Base-by-base conservation (phyloP, 2,797 vertebrate species). In the Lagorchestes hirsutus region DNA sequence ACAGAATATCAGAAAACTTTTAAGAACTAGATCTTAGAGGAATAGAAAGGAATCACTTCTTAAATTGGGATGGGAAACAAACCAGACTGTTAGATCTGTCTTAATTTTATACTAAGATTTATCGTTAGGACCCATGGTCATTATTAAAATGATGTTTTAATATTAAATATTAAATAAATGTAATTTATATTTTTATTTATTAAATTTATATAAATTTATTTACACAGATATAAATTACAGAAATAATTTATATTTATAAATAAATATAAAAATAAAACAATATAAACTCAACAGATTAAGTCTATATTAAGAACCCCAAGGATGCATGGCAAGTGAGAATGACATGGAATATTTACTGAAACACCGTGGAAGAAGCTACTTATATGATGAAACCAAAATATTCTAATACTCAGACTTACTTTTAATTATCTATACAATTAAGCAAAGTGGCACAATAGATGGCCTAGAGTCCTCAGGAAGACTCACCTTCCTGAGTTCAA, bases 41-140 rank as follows among this genome's bases (percentile, higher is more conserved):
- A 94, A 46, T 90, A 92, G 92, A 57, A 54, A 9, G 34, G 12
- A 46, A 6, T 12, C 4, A 27, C 27, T 74, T 59, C 54, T 27
- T 18, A n/a, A n/a, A 31, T 16, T 56, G 24, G n/a, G 16, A 12
- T 28, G 57, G 34, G 55, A n/a, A 3, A n/a, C 55, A 29, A 40
- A 46, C 24, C 58, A 22, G 18, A 16, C 2, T n/a, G 11, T 27
- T 82, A 11, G 2, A 58, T 31, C 12, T 5, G 0, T 0, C 0
- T 9, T 16, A 31, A 5, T 50, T 16, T 3, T 90, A 34, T 28
- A 54, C 29, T 31, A 18, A 18, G 13, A 22, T 54, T 27, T 52
- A 1, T 3, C 4, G 0, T 54, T n/a, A 87, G 4, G 50, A 28
- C 50, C 40, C 67, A 46, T 82, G n/a, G n/a, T 82, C 24, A 82